phyloP scores from a whole-genome alignment of 2,888 invertebrate species.

The Mimas tiliae region DNA sequence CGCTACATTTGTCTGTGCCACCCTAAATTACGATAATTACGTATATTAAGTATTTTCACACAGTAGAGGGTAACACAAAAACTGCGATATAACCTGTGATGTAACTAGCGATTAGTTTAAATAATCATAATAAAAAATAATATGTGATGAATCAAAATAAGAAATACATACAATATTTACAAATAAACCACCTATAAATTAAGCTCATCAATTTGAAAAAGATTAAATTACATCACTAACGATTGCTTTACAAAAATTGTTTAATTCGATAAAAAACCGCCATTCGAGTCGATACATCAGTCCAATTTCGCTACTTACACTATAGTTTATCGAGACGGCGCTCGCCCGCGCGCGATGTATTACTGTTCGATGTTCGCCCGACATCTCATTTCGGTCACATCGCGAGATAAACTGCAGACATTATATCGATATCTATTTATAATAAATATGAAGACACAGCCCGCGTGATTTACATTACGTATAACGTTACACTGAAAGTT shows the following conservation, averaged over 20 bases:
- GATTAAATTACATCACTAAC: slow-evolving; percentile 69
- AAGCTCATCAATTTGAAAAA: slow-evolving; percentile 75
- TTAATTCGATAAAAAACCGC: slow-evolving; percentile 33
- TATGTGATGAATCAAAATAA: slow-evolving; percentile 65
- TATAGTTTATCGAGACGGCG: slow-evolving; percentile 34
- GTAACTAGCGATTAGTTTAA: slow-evolving; percentile 47
- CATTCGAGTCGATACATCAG: slow-evolving; percentile 49
- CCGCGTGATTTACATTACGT: slow-evolving; percentile 14
- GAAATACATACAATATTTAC: slow-evolving; percentile 79
- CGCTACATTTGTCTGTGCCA: not conserved
- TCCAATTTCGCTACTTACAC: slow-evolving; percentile 58
- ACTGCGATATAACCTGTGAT: slow-evolving; percentile 39
- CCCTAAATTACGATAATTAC: not conserved
- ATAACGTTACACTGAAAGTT: slow-evolving; percentile 18
- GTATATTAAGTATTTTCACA: slow-evolving; percentile 3
- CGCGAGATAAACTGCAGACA: not conserved
- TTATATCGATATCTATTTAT: slow-evolving; percentile 20
- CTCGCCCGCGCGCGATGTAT: slow-evolving; percentile 14
- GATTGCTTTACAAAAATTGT: slow-evolving; percentile 57
- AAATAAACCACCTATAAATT: slow-evolving; percentile 76
- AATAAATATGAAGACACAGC: slow-evolving; percentile 19
- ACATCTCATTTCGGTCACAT: slow-evolving; percentile 1
- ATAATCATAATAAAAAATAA: slow-evolving; percentile 34
- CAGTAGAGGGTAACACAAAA: slow-evolving; percentile 22
- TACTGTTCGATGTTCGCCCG: slow-evolving; percentile 3